Conservation (phyloP, 2,797 vertebrate genomes). For the Myotis daubentonii region DNA sequence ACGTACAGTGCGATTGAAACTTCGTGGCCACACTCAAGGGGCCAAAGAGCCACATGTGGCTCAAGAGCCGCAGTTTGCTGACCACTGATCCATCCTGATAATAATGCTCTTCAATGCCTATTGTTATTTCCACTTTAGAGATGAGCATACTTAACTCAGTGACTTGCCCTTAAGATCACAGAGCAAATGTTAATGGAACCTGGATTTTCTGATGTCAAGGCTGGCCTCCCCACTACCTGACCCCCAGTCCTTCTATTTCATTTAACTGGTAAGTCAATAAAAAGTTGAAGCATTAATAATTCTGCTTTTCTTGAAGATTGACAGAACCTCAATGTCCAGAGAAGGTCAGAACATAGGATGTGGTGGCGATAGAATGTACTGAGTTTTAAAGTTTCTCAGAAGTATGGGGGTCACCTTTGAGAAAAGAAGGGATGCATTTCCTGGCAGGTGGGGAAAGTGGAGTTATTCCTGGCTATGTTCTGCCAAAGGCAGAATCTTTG, state of each 20-base stretch:
- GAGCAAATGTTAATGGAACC: neutral
- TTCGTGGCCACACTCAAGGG: too few species aligned
- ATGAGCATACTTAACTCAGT: neutral
- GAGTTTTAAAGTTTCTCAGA: neutral
- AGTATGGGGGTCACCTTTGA: neutral
- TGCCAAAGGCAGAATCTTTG: conserved; percentile 45
- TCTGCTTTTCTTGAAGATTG: neutral
- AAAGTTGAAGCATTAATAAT: neutral
- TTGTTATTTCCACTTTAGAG: neutral
- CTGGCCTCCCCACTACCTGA: neutral
- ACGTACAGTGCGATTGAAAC: too few species aligned
- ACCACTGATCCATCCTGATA: neutral
- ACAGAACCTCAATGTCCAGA: neutral
- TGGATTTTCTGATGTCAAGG: neutral
- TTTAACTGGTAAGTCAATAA: neutral
- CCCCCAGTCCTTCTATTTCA: neutral
- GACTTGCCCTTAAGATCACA: neutral
- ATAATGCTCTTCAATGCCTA: neutral
- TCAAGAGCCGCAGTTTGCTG: too few species aligned
- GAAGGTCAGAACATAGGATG: neutral
- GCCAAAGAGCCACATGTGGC: too few species aligned
- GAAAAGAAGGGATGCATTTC: neutral
- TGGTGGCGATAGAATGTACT: neutral
- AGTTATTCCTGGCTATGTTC: neutral
- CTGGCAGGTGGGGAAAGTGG: neutral